Evolutionary conservation across 2,888 invertebrate genomes (phyloP).

Genomic region (Stictocephala bisonia): DNA sequence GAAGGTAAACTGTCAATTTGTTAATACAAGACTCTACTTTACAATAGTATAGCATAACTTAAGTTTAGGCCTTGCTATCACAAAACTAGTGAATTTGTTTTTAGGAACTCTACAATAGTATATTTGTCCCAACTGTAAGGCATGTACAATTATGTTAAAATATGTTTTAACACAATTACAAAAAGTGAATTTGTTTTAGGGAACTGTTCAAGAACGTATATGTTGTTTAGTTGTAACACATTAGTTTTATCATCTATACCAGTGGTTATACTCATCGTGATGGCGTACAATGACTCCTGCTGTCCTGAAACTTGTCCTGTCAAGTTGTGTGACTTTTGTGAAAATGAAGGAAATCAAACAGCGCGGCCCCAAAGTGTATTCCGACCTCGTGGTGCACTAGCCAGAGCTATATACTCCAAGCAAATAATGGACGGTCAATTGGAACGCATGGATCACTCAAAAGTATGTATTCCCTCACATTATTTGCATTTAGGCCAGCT

Average conservation of each 20-base stretch:
- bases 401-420: constrained; percentile 78
- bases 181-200: no score
- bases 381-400: constrained; percentile 77
- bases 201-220: no score
- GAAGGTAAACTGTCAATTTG: no score
- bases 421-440: constrained; percentile 77
- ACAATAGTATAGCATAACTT: no score
- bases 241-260: background rate
- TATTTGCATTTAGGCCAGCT: no score
- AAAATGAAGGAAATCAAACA: background rate
- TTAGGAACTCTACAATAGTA: no score
- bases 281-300: background rate
- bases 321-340: background rate
- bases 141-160: no score
- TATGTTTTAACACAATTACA: no score
- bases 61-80: no score
- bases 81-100: no score
- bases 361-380: constrained; percentile 62
- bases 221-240: background rate
- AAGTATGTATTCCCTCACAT: constrained; percentile 69
- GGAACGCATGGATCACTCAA: constrained; percentile 74
- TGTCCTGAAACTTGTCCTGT: background rate
- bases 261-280: background rate
- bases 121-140: no score
- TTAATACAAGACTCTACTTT: no score